Conservation (phyloP, 2,888 invertebrate genomes). For the Alitta virens region DNA sequence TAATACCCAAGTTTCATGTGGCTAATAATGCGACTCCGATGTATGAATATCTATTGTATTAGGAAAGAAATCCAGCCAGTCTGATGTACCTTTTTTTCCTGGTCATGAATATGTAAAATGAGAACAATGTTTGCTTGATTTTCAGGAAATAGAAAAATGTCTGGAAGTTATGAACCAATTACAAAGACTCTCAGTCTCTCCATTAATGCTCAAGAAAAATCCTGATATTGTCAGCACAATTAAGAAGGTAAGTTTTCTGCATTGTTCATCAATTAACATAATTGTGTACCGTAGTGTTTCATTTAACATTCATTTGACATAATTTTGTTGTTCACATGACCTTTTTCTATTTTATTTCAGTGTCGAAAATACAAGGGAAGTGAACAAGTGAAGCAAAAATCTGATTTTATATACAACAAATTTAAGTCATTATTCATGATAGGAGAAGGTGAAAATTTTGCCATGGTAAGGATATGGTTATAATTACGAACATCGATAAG, state of each 20-base stretch:
- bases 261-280: no score
- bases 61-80: no score
- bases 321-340: background rate
- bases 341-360: constrained; percentile 32
- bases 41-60: no score
- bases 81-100: no score
- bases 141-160: constrained; percentile 54
- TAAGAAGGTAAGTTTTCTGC: constrained; percentile 49
- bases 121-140: background rate
- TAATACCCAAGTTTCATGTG: no score
- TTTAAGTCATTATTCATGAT: constrained; percentile 53
- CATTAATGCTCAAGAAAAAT: constrained; percentile 53
- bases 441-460: constrained; percentile 42
- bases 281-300: no score
- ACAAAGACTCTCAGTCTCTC: constrained; percentile 46
- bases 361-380: constrained; percentile 55
- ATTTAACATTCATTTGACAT: background rate
- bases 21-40: no score
- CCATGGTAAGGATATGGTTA: constrained; percentile 12
- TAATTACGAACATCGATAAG: no score
- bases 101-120: no score
- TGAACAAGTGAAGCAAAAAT: constrained; percentile 52
- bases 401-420: constrained; percentile 56
- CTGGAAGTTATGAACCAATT: constrained; percentile 54
- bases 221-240: constrained; percentile 56